These are phyloP conservation scores for Gouania willdenowi DNA, from an alignment of 2,797 vertebrate species.

Conservation along the genomic window DNA sequence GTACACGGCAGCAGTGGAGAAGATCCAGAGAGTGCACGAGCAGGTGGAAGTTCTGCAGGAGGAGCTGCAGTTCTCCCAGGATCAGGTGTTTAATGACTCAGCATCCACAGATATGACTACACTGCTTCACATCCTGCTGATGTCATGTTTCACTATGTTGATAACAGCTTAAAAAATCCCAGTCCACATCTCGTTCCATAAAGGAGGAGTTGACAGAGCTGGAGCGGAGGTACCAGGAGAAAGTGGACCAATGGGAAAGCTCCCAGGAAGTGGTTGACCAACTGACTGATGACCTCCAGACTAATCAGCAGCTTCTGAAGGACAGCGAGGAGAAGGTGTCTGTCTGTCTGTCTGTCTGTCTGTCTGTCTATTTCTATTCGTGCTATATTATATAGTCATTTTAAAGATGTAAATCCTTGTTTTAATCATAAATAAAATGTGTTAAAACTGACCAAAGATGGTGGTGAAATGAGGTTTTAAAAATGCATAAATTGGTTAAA, in stretches of 20 bases:
- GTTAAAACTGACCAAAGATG: no score
- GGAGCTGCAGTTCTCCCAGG: slow-evolving; percentile 54
- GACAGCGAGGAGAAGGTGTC: slow-evolving; percentile 41
- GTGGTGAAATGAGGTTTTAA: no score
- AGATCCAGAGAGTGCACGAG: slow-evolving; percentile 51
- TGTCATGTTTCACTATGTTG: neutral
- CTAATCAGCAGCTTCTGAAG: slow-evolving; percentile 43
- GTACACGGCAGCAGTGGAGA: slow-evolving; percentile 47
- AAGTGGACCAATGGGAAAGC: slow-evolving; percentile 60
- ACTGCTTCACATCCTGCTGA: neutral
- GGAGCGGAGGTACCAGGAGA: slow-evolving; percentile 56
- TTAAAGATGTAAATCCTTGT: no score
- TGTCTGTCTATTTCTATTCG: no score
- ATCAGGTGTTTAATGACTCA: slow-evolving; percentile 44
- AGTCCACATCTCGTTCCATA: slow-evolving; percentile 25
- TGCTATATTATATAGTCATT: no score
- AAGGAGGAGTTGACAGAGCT: slow-evolving; percentile 59
- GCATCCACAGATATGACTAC: neutral
- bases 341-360: no score
- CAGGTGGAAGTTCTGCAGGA: slow-evolving; percentile 48
- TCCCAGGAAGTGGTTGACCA: slow-evolving; percentile 65
- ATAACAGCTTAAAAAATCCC: slow-evolving; percentile 42
- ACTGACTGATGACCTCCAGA: slow-evolving; percentile 63
- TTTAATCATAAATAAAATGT: no score
- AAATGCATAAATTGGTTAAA: no score